Conservation (phyloP, 2,797 vertebrate genomes). For the Myiotriccus ornatus region DNA sequence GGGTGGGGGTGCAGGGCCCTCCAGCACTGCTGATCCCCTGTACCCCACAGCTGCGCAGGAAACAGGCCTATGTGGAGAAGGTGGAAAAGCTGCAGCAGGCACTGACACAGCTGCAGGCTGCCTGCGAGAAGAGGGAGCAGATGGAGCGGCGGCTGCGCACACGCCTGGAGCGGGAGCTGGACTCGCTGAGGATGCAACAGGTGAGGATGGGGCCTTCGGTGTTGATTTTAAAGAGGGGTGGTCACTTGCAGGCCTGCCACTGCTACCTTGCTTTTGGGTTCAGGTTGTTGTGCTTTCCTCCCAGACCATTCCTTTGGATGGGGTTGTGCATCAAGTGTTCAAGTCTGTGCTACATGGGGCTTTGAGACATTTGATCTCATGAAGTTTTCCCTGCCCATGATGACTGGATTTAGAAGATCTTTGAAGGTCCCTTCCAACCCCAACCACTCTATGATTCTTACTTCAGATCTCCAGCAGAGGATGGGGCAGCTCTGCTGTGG, state of each 20-base stretch:
- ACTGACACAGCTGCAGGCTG: conserved; percentile 83
- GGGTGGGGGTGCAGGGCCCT: background rate
- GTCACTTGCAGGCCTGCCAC: background rate
- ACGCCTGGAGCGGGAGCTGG: conserved; percentile 84
- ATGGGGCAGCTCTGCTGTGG: rapidly evolving
- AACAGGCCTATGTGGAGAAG: conserved; percentile 86
- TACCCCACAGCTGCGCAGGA: conserved; percentile 79
- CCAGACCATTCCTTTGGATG: background rate
- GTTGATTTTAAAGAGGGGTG: background rate
- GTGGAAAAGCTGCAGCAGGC: conserved; percentile 88
- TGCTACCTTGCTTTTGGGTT: background rate
- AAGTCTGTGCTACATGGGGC: background rate
- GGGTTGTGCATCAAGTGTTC: background rate
- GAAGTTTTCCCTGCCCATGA: background rate
- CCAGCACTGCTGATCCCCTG: background rate
- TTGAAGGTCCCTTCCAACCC: background rate
- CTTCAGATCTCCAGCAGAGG: background rate
- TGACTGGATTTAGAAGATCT: background rate
- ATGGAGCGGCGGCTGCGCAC: conserved; percentile 84
- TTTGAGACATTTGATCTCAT: background rate
- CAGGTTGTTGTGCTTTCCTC: background rate
- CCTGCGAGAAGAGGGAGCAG: conserved; percentile 88
- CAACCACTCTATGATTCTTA: background rate
- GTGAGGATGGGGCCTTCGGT: background rate
- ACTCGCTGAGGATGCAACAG: conserved; percentile 83